Evolutionary conservation across 2,888 invertebrate genomes (phyloP).

Genomic region (Leptodirus hochenwartii): DNA sequence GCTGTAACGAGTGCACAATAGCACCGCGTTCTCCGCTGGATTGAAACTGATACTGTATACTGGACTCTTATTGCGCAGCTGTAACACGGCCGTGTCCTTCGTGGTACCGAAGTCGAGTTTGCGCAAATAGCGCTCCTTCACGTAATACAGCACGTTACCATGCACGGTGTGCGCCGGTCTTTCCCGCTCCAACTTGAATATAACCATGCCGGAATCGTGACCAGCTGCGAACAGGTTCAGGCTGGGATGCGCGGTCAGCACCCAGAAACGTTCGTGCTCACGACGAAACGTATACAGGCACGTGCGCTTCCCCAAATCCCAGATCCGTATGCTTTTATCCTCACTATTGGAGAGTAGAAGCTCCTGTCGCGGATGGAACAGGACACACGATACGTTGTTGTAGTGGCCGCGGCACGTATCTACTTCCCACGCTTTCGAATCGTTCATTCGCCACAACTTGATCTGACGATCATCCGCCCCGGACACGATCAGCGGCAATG

Average conservation of each 20-base stretch:
- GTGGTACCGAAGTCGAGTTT: slow-evolving; percentile 85
- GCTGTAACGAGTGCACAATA: slow-evolving; percentile 66
- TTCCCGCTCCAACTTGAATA: slow-evolving; percentile 82
- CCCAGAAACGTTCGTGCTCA: slow-evolving; percentile 97
- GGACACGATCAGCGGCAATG: slow-evolving; percentile 84
- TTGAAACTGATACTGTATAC: slow-evolving; percentile 88
- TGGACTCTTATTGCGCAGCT: slow-evolving; percentile 64
- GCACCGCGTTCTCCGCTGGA: slow-evolving; percentile 88
- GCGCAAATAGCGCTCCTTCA: slow-evolving; percentile 82
- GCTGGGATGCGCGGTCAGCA: slow-evolving; percentile 83
- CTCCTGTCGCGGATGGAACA: slow-evolving; percentile 95
- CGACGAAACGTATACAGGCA: slow-evolving; percentile 84
- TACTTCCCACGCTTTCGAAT: slow-evolving; percentile 97
- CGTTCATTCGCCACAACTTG: slow-evolving; percentile 97
- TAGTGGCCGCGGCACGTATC: slow-evolving; percentile 99
- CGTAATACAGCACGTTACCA: slow-evolving; percentile 85
- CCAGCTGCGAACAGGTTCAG: slow-evolving; percentile 98
- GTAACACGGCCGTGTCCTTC: slow-evolving; percentile 85
- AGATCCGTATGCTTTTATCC: slow-evolving; percentile 93
- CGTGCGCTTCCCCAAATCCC: slow-evolving; percentile 94
- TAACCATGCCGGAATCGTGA: slow-evolving; percentile 94
- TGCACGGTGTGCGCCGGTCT: slow-evolving; percentile 91
- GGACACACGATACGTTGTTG: slow-evolving; percentile 94
- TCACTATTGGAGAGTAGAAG: slow-evolving; percentile 93
- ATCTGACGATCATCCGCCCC: slow-evolving; percentile 98